Evolutionary conservation across 2,888 invertebrate species (phyloP), one percentile per base, ranked within the genome.

Genomic region (Polymixis flavicincta): DNA sequence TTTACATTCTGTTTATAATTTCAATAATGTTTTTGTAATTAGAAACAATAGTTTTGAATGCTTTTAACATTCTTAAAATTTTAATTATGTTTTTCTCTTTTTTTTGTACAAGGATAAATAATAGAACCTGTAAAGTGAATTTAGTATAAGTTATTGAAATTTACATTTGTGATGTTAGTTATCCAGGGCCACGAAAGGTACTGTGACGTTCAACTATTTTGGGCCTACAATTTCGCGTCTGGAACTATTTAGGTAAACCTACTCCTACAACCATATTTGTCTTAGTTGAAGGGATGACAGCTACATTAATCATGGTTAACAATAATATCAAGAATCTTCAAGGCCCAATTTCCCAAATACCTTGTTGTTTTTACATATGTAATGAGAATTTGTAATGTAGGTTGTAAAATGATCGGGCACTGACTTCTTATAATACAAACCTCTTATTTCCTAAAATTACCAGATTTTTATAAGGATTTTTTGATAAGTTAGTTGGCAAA

Each of bases 251-350:
- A 52, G 70, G 70, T 50, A 22, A 70, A 69, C 42, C 60, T 54
- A 70, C 66, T 70, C 54, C 67, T 66, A 50, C 42, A 71, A 54
- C 69, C 55, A 57, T 84, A 82, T 82, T 82, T 70, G 80, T 84
- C 72, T 84, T 73, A 68, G 66, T 68, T 72, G 32, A 61, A 68
- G 57, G 75, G 57, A 70, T 64, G 82, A 67, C 70, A 72, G 69
- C 45, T 57, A 57, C 64, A 82, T 82, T 76, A 80, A 71, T 84
- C 68, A 79, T 69, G 66, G 60, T 48, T 72, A 63, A 70, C 69
- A 73, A 69, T 73, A 71, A 83, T 54, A 83, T 25, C 22, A 50
- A 71, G 66, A 67, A 67, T 83, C 25, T 83, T 48, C 19, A 37
- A 11, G 78, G n/a, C n/a, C n/a, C n/a, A 52, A 45, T 59, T 59